These are phyloP conservation scores for Halichoeres trimaculatus DNA, from an alignment of 2,113 vertebrate species.

Conservation along the genomic window DNA sequence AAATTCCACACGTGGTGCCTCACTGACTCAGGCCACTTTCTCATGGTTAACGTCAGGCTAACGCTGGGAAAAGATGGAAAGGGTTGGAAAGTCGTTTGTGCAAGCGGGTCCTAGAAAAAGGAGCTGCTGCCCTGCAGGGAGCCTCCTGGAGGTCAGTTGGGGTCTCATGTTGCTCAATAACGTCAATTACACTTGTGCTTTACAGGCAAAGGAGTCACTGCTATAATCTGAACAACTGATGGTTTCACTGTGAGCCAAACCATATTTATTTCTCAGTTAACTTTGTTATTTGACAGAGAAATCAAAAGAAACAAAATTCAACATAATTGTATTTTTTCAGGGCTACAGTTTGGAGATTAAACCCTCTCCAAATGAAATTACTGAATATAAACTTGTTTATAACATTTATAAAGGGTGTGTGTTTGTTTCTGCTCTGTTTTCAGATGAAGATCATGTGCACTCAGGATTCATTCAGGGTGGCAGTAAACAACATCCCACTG, in stretches of 20 bases:
- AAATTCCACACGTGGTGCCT: slow-evolving; percentile 27
- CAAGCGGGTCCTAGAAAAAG: slow-evolving; percentile 71
- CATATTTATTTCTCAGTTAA: background rate
- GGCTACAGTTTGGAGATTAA: background rate
- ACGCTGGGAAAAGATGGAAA: slow-evolving; percentile 73
- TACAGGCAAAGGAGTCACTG: background rate
- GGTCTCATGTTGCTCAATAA: slow-evolving; percentile 56
- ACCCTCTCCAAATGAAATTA: too few species aligned
- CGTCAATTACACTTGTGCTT: slow-evolving; percentile 45
- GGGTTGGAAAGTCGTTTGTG: slow-evolving; percentile 74
- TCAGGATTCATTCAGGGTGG: slow-evolving; percentile 78
- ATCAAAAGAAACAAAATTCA: background rate
- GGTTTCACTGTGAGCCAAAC: too few species aligned
- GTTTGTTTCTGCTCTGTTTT: slow-evolving; percentile 36
- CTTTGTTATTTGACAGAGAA: background rate
- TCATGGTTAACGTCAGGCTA: slow-evolving; percentile 71
- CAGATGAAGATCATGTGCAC: slow-evolving; percentile 87
- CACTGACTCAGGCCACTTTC: slow-evolving; percentile 68
- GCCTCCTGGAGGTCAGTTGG: slow-evolving; percentile 76
- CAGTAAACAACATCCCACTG: slow-evolving; percentile 80
- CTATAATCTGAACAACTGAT: slow-evolving; percentile 27
- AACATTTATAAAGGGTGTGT: background rate
- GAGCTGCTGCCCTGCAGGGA: slow-evolving; percentile 61
- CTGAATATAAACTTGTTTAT: too few species aligned
- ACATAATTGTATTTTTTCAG: background rate